Percentiles rank a stretch among this genome's conserved stretches.
Conservation (phyloP, 2,113 vertebrate species). For the Triplophysa tibetana region DNA sequence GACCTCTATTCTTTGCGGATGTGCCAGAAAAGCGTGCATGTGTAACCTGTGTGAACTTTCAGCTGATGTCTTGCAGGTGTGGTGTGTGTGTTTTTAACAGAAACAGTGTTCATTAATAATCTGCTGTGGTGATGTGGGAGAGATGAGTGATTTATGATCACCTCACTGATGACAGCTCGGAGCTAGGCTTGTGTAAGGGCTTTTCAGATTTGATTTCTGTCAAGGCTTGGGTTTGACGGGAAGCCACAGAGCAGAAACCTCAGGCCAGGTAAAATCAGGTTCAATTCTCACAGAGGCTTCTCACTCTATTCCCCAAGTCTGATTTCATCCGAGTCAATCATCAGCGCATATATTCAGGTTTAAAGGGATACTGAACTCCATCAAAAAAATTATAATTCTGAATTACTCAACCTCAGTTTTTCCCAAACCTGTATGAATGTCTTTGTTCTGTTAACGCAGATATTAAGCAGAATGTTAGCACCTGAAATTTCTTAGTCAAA, state of each 20-base stretch:
- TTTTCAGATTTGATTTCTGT: constrained; percentile 24
- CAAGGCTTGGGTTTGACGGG: neutral
- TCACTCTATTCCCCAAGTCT: neutral
- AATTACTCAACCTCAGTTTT: no score
- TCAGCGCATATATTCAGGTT: constrained; percentile 32
- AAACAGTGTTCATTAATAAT: neutral
- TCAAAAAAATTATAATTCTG: no score
- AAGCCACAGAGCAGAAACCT: constrained; percentile 8
- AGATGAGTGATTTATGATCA: constrained; percentile 40
- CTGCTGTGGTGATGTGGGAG: neutral
- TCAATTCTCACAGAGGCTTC: neutral
- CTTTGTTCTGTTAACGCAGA: no score
- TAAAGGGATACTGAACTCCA: no score
- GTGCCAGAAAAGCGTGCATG: no score
- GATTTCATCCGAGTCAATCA: neutral
- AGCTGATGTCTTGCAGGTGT: constrained; percentile 6
- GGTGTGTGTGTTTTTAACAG: constrained; percentile 13
- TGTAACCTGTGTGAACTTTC: neutral
- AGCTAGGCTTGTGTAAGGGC: constrained; percentile 10
- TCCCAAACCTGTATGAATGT: no score
- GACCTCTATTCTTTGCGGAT: no score
- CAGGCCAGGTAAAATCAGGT: constrained; percentile 19
- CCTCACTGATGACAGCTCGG: neutral
- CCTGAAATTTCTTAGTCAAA: no score
- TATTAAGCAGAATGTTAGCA: no score